phyloP scores from a whole-genome alignment of 1,140 invertebrate species.

The Solen grandis region DNA sequence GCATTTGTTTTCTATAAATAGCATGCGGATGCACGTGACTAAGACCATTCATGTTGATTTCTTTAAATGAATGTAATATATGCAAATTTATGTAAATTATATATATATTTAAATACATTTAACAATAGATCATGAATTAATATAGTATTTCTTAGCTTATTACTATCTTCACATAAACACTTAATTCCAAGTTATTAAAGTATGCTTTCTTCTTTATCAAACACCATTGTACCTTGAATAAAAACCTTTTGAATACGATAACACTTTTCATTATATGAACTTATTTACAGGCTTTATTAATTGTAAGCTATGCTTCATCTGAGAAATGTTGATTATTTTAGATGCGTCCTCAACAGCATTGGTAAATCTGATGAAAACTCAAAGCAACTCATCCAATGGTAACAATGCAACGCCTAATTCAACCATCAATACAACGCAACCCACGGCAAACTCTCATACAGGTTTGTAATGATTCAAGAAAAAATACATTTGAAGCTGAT shows the following conservation, averaged over 20 bases:
- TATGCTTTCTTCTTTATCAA: neutral
- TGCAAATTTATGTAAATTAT: too few species aligned
- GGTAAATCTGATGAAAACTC: slow-evolving; percentile 68
- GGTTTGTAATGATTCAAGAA: too few species aligned
- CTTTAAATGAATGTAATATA: too few species aligned
- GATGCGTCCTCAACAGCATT: slow-evolving; percentile 67
- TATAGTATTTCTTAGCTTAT: neutral
- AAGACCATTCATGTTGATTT: too few species aligned
- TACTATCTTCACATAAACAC: neutral
- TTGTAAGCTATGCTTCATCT: neutral
- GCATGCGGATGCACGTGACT: too few species aligned
- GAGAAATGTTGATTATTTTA: slow-evolving; percentile 16
- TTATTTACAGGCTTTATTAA: neutral
- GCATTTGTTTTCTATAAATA: too few species aligned
- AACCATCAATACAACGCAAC: slow-evolving; percentile 51
- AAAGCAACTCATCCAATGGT: slow-evolving; percentile 63
- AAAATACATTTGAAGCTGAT: too few species aligned
- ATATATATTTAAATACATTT: too few species aligned
- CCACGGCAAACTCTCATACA: slow-evolving; percentile 48
- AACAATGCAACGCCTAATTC: slow-evolving; percentile 52
- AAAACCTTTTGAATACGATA: too few species aligned
- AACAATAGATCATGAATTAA: too few species aligned
- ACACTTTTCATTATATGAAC: neutral
- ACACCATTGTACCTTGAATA: too few species aligned
- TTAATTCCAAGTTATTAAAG: neutral